Percentiles rank a stretch among this genome's conserved stretches.
Evolutionary conservation across 2,888 invertebrate species (phyloP).

Genomic region (Hydrotaea cyrtoneurina): DNA sequence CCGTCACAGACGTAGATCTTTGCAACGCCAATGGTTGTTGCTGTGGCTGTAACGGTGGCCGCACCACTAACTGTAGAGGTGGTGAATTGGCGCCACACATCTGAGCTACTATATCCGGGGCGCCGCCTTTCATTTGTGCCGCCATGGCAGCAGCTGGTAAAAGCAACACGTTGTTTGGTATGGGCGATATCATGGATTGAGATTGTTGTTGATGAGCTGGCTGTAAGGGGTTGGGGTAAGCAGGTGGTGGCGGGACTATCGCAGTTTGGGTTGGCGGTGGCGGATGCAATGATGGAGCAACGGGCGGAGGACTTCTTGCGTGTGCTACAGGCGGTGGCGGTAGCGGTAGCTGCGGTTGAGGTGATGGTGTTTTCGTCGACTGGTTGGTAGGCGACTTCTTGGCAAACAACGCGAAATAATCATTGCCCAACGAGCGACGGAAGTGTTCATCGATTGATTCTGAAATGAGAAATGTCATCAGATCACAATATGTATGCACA

Average conservation of each 20-base stretch:
- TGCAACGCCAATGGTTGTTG: conserved; percentile 73
- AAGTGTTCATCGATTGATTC: conserved; percentile 95
- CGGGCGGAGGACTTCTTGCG: conserved; percentile 59
- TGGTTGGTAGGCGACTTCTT: conserved; percentile 79
- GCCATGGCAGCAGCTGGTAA: conserved; percentile 70
- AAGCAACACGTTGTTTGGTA: conserved; percentile 68
- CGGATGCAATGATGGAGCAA: conserved; percentile 55
- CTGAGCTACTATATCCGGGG: not conserved
- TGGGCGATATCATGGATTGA: conserved; percentile 65
- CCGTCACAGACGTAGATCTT: conserved; percentile 51
- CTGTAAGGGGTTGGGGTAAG: conserved; percentile 37
- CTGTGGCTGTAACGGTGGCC: conserved; percentile 72
- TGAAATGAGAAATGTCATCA: conserved; percentile 74
- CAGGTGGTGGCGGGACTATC: conserved; percentile 45
- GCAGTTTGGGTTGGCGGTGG: conserved; percentile 48
- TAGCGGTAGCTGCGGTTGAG: conserved; percentile 68
- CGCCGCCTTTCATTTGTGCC: conserved; percentile 64
- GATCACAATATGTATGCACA: too few relatives aligned
- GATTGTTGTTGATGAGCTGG: conserved; percentile 49
- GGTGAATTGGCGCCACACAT: conserved; percentile 37
- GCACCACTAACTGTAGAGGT: conserved; percentile 53
- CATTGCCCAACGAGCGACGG: conserved; percentile 92
- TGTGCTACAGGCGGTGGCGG: conserved; percentile 40
- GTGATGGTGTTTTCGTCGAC: conserved; percentile 70
- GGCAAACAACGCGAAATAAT: conserved; percentile 87